Conservation (phyloP, 53 echinoderm and acorn worm genomes). For the Holothuria leucospilota region DNA sequence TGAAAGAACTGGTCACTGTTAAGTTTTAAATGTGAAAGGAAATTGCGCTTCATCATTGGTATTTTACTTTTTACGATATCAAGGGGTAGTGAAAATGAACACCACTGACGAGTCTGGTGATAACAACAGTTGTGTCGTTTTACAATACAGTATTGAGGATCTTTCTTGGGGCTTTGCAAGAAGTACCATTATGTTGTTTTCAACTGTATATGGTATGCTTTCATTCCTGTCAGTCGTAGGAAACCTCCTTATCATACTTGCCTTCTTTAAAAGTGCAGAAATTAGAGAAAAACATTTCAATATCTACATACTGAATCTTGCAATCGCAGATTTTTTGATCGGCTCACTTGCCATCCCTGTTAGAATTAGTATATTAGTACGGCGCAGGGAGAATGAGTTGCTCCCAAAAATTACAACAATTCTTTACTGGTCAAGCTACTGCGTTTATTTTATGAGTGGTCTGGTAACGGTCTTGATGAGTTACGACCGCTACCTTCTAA, state of each 20-base stretch:
- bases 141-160: too few species aligned
- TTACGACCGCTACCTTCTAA: conserved; percentile 18
- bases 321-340: neutral
- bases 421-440: neutral
- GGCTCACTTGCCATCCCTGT: neutral
- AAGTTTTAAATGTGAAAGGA: too few species aligned
- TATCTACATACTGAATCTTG: conserved; percentile 29
- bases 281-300: conserved; percentile 1
- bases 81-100: too few species aligned
- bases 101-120: too few species aligned
- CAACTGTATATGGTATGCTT: neutral
- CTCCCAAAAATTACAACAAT: neutral
- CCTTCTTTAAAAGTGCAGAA: neutral
- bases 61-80: too few species aligned
- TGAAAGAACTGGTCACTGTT: too few species aligned
- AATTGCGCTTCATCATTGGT: too few species aligned
- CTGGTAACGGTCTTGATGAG: conserved; percentile 1
- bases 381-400: neutral
- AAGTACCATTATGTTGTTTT: too few species aligned
- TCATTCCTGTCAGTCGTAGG: neutral
- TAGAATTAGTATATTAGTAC: neutral
- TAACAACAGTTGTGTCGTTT: too few species aligned
- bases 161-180: too few species aligned
- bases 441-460: neutral
- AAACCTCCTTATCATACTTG: neutral